Base-by-base conservation (phyloP, 2,113 vertebrate species). In the Thunnus maccoyii region DNA sequence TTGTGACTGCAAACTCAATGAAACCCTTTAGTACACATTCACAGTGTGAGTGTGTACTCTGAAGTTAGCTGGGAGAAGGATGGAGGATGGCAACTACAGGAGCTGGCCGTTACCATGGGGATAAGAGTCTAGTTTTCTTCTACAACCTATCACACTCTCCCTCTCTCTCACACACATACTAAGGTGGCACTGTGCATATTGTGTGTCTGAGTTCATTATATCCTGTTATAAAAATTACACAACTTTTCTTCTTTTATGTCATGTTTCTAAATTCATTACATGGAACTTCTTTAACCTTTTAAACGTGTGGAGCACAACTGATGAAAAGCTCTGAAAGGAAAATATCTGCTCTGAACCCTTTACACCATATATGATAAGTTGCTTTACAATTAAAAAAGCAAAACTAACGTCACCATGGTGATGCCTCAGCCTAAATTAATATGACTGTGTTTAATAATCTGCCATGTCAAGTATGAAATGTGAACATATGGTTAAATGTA, bases 81-180 rank as follows among this genome's bases (percentile, higher is more conserved):
- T 22, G 20, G 30, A 20, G 47, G 36, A 60, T 48, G 17, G 50
- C 12, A 55, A n/a, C 16, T 48, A 22, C 30, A 47, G 56, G 44
- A 75, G 61, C 50, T 25, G 20, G 27, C 46, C n/a, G 78, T 93
- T 92, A 68, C 84, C 84, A 86, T 88, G 77, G 84, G 50, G 76
- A 91, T 70, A 27, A 44, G 63, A 54, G 20, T 62, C 65, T 71
- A 27, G 14, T 52, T 64, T 71, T 68, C 51, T 52, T 30, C 36
- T 17, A 44, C 16, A 22, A 3, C 15, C 10, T 10, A 1, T 32
- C 32, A 57, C 11, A 25, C 27, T 30, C 50, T 60, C 46, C 20
- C 22, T 61, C 63, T 22, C 22, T 22, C 22, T 1, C 22, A 22
- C 22, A 57, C 30, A 20, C 18, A 52, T 4, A 50, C 14, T 50